phyloP scores from a whole-genome alignment of 1,140 invertebrate genomes.

The Drosophila pseudoobscura region DNA sequence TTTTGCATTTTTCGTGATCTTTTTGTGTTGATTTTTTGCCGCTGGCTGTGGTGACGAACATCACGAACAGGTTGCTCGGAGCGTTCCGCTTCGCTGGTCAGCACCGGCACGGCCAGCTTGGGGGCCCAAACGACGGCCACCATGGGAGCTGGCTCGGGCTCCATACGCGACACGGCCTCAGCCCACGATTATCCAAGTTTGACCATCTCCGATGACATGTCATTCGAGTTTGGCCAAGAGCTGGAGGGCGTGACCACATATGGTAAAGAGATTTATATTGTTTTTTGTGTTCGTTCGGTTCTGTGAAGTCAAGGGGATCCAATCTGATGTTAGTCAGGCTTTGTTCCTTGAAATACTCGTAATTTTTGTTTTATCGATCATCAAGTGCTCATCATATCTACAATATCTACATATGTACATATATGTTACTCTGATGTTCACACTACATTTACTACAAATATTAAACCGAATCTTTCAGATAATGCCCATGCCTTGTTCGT shows the following conservation, averaged over 20 bases:
- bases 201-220: conserved; percentile 80
- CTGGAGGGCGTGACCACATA: conserved; percentile 73
- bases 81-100: conserved; percentile 78
- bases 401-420: too few relatives aligned
- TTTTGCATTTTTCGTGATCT: conserved; percentile 41
- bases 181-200: conserved; percentile 81
- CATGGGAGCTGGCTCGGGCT: conserved; percentile 47
- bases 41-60: conserved; percentile 12
- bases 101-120: conserved; percentile 73
- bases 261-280: conserved; percentile 63
- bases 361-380: conserved; percentile 3
- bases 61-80: conserved; percentile 74
- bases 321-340: too few relatives aligned
- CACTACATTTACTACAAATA: neutral
- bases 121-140: conserved; percentile 70
- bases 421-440: neutral
- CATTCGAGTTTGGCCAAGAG: conserved; percentile 77
- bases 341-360: neutral
- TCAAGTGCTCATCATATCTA: conserved; percentile 2
- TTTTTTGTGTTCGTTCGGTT: neutral
- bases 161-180: conserved; percentile 69
- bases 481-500: conserved; percentile 90
- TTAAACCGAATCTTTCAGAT: conserved; percentile 42
- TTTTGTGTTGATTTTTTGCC: conserved; percentile 8
- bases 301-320: too few relatives aligned